phyloP scores from a whole-genome alignment of 2,888 invertebrate species.

The Parnassius glacialis region DNA sequence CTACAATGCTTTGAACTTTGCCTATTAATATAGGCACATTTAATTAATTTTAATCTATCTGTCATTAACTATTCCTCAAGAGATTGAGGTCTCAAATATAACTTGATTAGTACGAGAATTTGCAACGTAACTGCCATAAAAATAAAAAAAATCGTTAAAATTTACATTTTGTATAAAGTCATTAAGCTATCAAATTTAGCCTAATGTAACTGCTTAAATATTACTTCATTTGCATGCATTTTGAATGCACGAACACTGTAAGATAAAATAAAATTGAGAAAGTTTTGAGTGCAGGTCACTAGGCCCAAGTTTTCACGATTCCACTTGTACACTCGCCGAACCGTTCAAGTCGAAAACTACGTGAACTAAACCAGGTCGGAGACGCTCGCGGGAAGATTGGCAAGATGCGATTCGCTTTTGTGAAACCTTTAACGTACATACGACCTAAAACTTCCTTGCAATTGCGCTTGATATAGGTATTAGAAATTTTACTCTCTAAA shows the following conservation, averaged over 20 bases:
- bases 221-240: background rate
- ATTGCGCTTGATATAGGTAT: slow-evolving; percentile 11
- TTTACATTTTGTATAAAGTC: no score
- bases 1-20: no score
- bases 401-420: slow-evolving; percentile 31
- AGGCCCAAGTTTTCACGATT: slow-evolving; percentile 19
- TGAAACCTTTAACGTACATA: slow-evolving; percentile 25
- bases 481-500: slow-evolving; percentile 14
- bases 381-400: slow-evolving; percentile 40
- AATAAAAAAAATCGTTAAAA: no score
- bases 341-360: slow-evolving; percentile 36
- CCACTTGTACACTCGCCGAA: slow-evolving; percentile 34
- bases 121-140: no score
- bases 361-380: slow-evolving; percentile 63
- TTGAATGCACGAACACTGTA: slow-evolving; percentile 6
- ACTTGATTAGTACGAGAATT: no score
- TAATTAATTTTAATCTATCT: no score
- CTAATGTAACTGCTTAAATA: no score
- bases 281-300: slow-evolving; percentile 26
- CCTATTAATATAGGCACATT: no score
- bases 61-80: no score
- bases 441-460: slow-evolving; percentile 22
- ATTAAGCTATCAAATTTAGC: no score
- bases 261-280: slow-evolving; percentile 21
- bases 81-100: no score